These are phyloP conservation scores for Flabesymbios commensalis DNA, from an alignment of 2,888 invertebrate species.

Conservation along the genomic window DNA sequence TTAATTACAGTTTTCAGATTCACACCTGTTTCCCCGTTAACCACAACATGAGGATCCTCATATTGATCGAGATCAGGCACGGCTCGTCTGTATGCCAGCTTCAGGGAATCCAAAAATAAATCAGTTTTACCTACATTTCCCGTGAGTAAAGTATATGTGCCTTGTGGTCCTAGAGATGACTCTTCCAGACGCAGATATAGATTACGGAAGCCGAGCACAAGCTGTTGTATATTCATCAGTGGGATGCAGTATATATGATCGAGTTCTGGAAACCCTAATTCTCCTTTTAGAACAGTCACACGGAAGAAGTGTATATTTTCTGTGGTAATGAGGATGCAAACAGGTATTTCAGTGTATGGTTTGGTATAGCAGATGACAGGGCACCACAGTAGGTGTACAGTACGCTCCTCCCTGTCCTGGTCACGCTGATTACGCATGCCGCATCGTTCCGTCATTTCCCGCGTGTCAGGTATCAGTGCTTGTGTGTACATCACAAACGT, in stretches of 20 bases:
- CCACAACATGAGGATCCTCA: constrained; percentile 33
- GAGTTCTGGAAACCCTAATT: constrained; percentile 45
- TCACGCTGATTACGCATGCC: constrained; percentile 6
- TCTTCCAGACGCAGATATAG: constrained; percentile 53
- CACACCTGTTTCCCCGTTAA: constrained; percentile 18
- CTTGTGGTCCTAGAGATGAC: constrained; percentile 51
- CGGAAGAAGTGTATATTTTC: constrained; percentile 33
- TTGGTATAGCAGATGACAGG: constrained; percentile 39
- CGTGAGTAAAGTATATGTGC: constrained; percentile 49
- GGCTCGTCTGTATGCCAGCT: constrained; percentile 26
- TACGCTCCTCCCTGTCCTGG: constrained; percentile 32
- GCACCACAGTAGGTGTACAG: constrained; percentile 51
- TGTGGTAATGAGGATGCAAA: constrained; percentile 40
- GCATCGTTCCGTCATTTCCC: neutral
- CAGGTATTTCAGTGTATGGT: constrained; percentile 38
- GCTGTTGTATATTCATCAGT: constrained; percentile 50
- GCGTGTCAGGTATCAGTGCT: constrained; percentile 19
- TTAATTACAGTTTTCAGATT: constrained; percentile 21
- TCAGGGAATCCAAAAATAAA: constrained; percentile 45
- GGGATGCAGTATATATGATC: constrained; percentile 51
- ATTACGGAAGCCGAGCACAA: constrained; percentile 49
- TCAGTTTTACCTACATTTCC: constrained; percentile 43
- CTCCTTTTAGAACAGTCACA: constrained; percentile 29
- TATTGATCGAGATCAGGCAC: constrained; percentile 28
- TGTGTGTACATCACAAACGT: constrained; percentile 24